Base-by-base conservation (phyloP, 2,888 invertebrate genomes). In the Stomorhina lunata region DNA sequence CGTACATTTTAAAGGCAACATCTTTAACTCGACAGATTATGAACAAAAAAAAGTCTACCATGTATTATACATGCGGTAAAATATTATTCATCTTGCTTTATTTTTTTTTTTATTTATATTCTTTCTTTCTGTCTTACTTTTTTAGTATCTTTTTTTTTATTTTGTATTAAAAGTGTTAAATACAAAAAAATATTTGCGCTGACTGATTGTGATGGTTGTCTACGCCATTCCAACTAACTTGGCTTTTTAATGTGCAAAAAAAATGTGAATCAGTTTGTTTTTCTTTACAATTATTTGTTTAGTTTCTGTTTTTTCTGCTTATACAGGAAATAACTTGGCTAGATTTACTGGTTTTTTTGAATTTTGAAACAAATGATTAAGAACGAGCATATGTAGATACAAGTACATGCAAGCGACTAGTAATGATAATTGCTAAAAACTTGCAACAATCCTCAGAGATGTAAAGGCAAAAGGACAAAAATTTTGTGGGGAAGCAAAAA, bases 251-350 rank as follows among this genome's bases (percentile, higher is more conserved):
- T 48, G 32, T 25, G 22, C 17, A 50, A 59, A 57, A 76, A 65
- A 78, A 63, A 69, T 69, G 34, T 78, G 69, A 78, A 63, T 78
- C 55, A 71, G 53, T 55, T 75, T 75, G 40, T 53, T 63, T 73
- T 53, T 65, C 12, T 55, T 40, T 9, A 29, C 50, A 73, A 53
- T 45, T 34, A 45, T 45, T 20, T 59, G 17, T 59, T 71, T 63
- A 17, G 4, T 43, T 43, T 6, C 17, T 17, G 43, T 12, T 43
- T 57, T 53, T 50, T 72, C 27, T 50, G 29, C 45, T 45, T 17
- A 40, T 40, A 79, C 79, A 72, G 79, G 79, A 79, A 79, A 79
- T 79, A 79, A 45, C 72, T 73, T 66, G 20, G 72, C 25, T 68
- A 66, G 72, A 80, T 73, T 73, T 61, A 66, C 72, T 80, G 22